Conservation (phyloP, 2,113 vertebrate species). For the Petromus typicus region DNA sequence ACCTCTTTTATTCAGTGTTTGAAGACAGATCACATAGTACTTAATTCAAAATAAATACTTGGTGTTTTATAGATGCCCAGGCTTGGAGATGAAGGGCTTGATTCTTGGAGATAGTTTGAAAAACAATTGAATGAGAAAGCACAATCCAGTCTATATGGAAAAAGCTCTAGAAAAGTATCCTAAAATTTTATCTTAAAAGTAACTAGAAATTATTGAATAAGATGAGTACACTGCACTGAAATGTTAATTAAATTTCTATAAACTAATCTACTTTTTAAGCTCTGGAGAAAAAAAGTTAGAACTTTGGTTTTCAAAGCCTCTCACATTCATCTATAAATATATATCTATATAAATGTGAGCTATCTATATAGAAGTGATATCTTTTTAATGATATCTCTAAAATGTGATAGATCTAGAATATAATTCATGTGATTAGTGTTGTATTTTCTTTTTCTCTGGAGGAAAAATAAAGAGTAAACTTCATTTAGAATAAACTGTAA, state of each 20-base stretch:
- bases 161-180: neutral
- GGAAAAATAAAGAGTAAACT: neutral
- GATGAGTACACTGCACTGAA: neutral
- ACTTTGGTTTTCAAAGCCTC: neutral
- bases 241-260: neutral
- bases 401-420: neutral
- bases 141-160: neutral
- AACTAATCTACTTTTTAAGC: neutral
- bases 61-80: neutral
- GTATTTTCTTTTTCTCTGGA: neutral
- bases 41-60: neutral
- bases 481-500: neutral
- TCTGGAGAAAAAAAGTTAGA: neutral
- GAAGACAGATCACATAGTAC: neutral
- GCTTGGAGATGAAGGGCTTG: neutral
- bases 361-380: neutral
- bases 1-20: neutral
- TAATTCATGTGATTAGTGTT: conserved; percentile 10
- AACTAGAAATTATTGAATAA: neutral
- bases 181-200: neutral
- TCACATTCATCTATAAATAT: neutral
- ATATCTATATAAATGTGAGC: neutral
- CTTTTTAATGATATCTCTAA: neutral
- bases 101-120: conserved; percentile 14
- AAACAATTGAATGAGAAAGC: conserved; percentile 16